phyloP scores from a whole-genome alignment of 1,140 invertebrate genomes.

The Trachymyrmex cornetzi region DNA sequence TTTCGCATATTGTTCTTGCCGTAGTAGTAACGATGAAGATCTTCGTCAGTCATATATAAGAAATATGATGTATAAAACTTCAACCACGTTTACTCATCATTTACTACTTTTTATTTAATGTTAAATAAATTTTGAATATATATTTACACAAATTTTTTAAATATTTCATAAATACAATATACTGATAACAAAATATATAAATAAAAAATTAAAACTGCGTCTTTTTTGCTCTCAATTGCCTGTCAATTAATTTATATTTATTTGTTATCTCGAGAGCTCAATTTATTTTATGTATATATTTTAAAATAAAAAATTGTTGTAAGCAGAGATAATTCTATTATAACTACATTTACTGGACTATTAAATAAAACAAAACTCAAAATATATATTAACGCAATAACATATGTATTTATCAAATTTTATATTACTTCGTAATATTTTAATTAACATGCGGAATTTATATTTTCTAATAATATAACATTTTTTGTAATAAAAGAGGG shows the following conservation, averaged over 20 bases:
- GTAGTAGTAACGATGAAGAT: slow-evolving; percentile 20
- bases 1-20: slow-evolving; percentile 45
- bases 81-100: neutral
- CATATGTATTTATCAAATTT: neutral
- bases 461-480: neutral
- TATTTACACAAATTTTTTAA: neutral
- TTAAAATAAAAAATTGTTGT: no score
- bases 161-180: neutral
- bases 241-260: no score
- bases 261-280: no score
- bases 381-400: neutral
- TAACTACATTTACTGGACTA: neutral
- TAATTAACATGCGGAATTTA: neutral
- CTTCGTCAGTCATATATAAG: neutral
- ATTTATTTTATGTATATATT: no score
- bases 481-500: slow-evolving; percentile 3
- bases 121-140: neutral
- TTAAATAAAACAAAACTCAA: neutral
- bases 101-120: neutral
- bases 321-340: neutral
- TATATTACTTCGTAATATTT: neutral
- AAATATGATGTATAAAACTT: neutral
- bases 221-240: no score
- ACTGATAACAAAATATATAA: neutral
- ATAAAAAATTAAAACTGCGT: neutral